These are phyloP conservation scores for Drosophila nannoptera DNA, from an alignment of 1,140 invertebrate genomes.

Conservation along the genomic window DNA sequence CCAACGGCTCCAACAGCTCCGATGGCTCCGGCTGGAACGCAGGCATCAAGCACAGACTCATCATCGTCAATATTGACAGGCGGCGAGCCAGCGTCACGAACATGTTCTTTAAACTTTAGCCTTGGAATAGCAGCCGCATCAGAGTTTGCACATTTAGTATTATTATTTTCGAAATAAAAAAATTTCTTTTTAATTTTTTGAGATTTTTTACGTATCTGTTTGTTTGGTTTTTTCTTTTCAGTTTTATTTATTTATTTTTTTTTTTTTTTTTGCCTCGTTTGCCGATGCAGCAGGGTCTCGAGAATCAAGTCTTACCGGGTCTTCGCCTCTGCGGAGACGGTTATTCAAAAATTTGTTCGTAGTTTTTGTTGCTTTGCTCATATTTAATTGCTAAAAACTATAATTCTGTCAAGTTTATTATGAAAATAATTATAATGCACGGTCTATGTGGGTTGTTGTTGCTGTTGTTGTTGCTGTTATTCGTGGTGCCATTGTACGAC, in stretches of 20 bases:
- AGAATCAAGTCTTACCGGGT: conserved; percentile 46
- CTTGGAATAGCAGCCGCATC: conserved; percentile 58
- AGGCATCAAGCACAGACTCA: conserved; percentile 48
- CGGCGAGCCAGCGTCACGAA: conserved; percentile 44
- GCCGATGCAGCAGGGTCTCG: conserved; percentile 37
- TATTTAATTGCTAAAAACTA: conserved; percentile 78
- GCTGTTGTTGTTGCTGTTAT: conserved; percentile 26
- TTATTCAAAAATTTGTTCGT: conserved; percentile 57
- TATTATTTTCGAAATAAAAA: conserved; percentile 36
- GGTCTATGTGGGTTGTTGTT: conserved; percentile 22
- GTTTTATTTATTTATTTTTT: conserved; percentile 43
- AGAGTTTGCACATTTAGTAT: conserved; percentile 51
- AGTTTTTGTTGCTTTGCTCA: conserved; percentile 47
- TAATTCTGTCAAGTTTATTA: conserved; percentile 75
- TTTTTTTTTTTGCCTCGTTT: conserved; percentile 25
- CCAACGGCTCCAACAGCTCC: conserved; percentile 22
- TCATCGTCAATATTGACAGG: conserved; percentile 76
- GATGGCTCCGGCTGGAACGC: conserved; percentile 17
- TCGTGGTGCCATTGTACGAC: conserved; percentile 59
- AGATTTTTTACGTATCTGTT: conserved; percentile 36
- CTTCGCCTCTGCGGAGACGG: conserved; percentile 20
- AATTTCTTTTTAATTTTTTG: conserved; percentile 16
- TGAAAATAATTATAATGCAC: conserved; percentile 78
- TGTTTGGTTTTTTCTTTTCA: conserved; percentile 31
- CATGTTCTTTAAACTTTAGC: conserved; percentile 76